Conservation (phyloP, 2,113 vertebrate species). For the Hypanus sabinus region DNA sequence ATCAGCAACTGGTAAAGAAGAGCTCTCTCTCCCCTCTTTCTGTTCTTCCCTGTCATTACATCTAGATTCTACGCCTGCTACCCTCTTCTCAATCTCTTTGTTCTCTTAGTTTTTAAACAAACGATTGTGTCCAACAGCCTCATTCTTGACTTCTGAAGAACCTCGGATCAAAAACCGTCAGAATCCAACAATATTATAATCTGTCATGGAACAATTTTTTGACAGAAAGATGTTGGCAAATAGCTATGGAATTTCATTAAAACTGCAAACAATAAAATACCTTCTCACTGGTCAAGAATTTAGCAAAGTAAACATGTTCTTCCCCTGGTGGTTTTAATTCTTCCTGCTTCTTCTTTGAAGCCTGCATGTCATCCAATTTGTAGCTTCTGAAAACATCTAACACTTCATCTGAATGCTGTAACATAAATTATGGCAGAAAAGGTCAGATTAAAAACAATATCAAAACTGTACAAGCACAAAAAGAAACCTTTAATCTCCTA, state of each 20-base stretch:
- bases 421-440: conserved; percentile 37
- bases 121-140: too few species aligned
- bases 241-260: not conserved
- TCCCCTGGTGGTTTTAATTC: conserved; percentile 78
- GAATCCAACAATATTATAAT: too few species aligned
- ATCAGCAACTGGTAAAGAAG: too few species aligned
- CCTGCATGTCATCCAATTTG: conserved; percentile 93
- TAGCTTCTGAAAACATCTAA: conserved; percentile 95
- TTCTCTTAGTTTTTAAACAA: too few species aligned
- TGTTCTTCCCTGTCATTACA: too few species aligned
- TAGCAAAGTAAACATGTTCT: conserved; percentile 94
- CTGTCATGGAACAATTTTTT: not conserved
- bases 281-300: conserved; percentile 98
- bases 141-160: too few species aligned
- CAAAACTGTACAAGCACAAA: not conserved
- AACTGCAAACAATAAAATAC: conserved; percentile 49
- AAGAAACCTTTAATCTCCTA: not conserved
- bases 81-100: too few species aligned
- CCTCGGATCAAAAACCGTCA: too few species aligned
- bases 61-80: too few species aligned
- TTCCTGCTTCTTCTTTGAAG: conserved; percentile 86
- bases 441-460: not conserved
- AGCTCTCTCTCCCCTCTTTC: too few species aligned
- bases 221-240: not conserved
- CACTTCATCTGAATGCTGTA: conserved; percentile 89